Conservation (phyloP, 2,113 vertebrate species). For the Noturus placidus region DNA sequence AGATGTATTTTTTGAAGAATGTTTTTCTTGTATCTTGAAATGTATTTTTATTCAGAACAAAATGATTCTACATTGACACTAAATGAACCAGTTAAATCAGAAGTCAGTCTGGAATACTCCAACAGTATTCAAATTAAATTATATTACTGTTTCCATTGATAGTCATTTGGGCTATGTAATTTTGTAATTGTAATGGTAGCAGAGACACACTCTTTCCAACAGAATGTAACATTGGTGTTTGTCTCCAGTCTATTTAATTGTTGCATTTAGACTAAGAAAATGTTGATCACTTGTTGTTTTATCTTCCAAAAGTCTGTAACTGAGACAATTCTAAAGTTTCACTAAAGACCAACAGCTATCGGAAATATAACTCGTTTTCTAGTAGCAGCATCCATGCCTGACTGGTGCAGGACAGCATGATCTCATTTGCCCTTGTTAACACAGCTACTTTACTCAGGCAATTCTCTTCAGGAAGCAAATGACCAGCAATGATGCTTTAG, state of each 20-base stretch:
- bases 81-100: background rate
- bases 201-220: background rate
- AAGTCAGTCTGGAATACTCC: background rate
- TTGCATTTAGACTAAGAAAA: background rate
- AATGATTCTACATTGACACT: background rate
- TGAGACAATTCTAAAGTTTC: background rate
- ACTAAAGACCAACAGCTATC: background rate
- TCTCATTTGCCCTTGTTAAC: constrained; percentile 28
- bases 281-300: background rate
- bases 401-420: background rate
- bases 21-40: background rate
- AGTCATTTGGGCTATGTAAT: background rate
- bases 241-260: background rate
- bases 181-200: background rate
- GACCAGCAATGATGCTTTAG: constrained; percentile 47
- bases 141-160: background rate
- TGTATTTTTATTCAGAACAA: background rate
- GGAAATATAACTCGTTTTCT: background rate
- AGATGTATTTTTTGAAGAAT: background rate
- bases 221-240: background rate
- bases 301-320: background rate
- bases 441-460: constrained; percentile 26
- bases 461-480: constrained; percentile 18
- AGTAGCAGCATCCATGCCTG: background rate
- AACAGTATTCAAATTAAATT: background rate